Percentiles rank a stretch among this genome's conserved stretches.
phyloP scores from a whole-genome alignment of 2,797 vertebrate species.

The Argyrosomus regius region DNA sequence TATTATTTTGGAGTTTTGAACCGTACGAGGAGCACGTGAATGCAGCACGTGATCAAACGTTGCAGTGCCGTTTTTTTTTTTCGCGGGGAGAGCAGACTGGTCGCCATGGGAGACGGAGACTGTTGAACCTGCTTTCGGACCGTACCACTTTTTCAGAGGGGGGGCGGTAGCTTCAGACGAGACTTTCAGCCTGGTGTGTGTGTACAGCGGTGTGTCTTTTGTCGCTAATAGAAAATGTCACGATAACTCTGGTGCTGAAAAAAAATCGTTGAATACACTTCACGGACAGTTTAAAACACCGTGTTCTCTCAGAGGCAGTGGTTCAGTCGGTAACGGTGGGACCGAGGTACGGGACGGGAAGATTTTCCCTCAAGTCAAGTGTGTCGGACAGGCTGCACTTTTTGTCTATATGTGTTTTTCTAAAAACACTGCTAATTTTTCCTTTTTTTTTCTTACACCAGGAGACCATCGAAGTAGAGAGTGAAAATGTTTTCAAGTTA shows the following conservation, averaged over 20 bases:
- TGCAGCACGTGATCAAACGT: conserved; percentile 63
- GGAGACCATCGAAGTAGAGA: conserved; percentile 94
- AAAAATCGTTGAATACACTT: not conserved
- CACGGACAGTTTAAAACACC: conserved; percentile 2
- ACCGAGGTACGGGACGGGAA: conserved; percentile 82
- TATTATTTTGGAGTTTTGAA: not conserved
- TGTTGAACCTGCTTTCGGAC: conserved; percentile 87
- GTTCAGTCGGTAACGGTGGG: conserved; percentile 86
- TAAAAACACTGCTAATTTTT: not conserved
- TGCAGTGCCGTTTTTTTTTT: conserved; percentile 71
- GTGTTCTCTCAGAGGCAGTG: conserved; percentile 69
- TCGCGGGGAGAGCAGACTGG: conserved; percentile 71
- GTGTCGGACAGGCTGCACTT: conserved; percentile 50
- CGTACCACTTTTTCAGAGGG: conserved; percentile 74
- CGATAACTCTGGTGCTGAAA: fast-evolving
- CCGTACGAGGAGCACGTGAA: conserved; percentile 48
- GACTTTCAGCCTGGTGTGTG: not conserved
- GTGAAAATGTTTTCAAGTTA: conserved; percentile 93
- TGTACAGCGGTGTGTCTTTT: not conserved
- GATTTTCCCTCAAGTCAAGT: conserved; percentile 76
- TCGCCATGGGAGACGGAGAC: conserved; percentile 78
- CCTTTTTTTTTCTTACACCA: conserved; percentile 69
- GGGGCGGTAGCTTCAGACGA: conserved; percentile 1
- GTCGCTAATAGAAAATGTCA: not conserved
- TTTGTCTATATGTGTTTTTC: conserved; percentile 10